These are phyloP conservation scores for Hartigia nigra DNA, from an alignment of 2,888 invertebrate species.

Conservation along the genomic window DNA sequence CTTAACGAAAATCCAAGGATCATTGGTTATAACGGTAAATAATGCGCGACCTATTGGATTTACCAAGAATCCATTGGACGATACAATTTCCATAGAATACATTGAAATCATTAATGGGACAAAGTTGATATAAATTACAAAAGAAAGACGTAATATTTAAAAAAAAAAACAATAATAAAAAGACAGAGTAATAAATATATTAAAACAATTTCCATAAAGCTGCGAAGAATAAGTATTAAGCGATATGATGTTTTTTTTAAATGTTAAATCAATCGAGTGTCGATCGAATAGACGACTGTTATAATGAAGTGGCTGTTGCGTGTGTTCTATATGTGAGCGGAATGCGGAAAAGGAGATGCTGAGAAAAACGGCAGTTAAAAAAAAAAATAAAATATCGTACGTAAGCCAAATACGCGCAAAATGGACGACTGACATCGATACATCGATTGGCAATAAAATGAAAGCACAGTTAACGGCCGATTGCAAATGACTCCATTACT, in stretches of 20 bases:
- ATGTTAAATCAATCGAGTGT: too few relatives aligned
- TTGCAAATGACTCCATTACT: slow-evolving; percentile 10
- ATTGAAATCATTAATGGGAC: not conserved
- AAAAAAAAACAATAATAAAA: too few relatives aligned
- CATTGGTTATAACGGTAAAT: not conserved
- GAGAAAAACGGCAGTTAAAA: not conserved
- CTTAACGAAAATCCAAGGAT: not conserved
- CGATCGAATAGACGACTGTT: too few relatives aligned
- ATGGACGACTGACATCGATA: not conserved
- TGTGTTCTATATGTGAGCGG: not conserved
- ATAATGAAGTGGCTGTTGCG: not conserved
- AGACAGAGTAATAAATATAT: not conserved
- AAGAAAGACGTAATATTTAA: not conserved
- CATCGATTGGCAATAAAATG: not conserved
- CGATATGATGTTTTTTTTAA: not conserved
- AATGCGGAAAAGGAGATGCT: not conserved
- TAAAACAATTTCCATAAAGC: not conserved
- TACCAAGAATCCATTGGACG: not conserved
- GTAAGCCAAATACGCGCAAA: not conserved
- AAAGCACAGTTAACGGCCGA: not conserved
- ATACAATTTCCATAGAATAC: not conserved
- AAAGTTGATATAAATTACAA: not conserved
- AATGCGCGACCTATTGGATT: not conserved
- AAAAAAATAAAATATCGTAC: not conserved
- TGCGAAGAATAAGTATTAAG: not conserved